phyloP scores from a whole-genome alignment of 2,888 invertebrate species.

The Thecocarcelia acutangulata region DNA sequence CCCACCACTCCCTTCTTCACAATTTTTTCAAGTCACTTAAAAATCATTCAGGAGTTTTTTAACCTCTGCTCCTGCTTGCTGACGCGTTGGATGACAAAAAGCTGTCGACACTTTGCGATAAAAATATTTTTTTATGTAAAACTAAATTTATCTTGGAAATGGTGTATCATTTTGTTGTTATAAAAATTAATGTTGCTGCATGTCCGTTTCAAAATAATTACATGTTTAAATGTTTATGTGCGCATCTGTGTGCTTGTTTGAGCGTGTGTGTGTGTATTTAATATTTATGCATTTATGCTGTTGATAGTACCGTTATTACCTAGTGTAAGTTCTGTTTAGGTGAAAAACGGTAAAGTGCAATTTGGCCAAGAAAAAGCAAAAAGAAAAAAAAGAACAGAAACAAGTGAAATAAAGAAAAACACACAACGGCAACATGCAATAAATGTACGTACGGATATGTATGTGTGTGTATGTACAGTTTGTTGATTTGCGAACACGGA shows the following conservation, averaged over 20 bases:
- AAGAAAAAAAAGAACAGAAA: background rate
- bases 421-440: slow-evolving; percentile 17
- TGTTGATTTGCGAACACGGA: background rate
- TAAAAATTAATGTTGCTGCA: slow-evolving; percentile 24
- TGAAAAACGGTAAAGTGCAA: slow-evolving; percentile 51
- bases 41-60: too few species aligned
- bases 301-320: slow-evolving; percentile 56
- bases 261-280: background rate
- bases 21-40: background rate
- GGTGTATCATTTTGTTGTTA: slow-evolving; percentile 27
- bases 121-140: background rate
- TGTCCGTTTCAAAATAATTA: slow-evolving; percentile 20
- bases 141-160: slow-evolving; percentile 9
- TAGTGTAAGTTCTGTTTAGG: slow-evolving; percentile 48
- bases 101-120: too few species aligned
- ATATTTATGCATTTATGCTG: slow-evolving; percentile 19
- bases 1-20: too few species aligned
- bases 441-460: too few species aligned
- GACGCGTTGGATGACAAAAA: too few species aligned
- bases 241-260: slow-evolving; percentile 7
- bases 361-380: slow-evolving; percentile 32
- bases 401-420: background rate
- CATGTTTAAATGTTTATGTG: slow-evolving; percentile 6
- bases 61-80: too few species aligned
- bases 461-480: slow-evolving; percentile 3